These are phyloP conservation scores for Hydraecia micacea DNA, from an alignment of 2,888 invertebrate genomes.

Conservation along the genomic window DNA sequence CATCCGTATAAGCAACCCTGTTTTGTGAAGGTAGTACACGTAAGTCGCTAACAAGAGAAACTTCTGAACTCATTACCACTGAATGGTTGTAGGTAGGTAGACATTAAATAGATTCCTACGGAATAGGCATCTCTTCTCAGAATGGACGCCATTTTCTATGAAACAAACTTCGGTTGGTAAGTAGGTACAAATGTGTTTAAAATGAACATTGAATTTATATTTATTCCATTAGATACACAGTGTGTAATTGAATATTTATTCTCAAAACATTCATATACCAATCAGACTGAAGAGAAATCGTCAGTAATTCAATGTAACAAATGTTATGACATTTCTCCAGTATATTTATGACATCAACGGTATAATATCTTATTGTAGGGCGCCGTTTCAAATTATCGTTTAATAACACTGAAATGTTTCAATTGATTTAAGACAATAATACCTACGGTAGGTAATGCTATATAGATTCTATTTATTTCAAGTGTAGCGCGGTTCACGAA, in stretches of 20 bases:
- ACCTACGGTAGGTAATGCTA: conserved; percentile 56
- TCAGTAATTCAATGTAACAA: conserved; percentile 47
- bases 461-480: conserved; percentile 61
- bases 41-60: conserved; percentile 50
- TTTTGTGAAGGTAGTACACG: conserved; percentile 36
- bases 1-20: conserved; percentile 50
- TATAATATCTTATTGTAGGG: conserved; percentile 64
- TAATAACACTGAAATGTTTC: conserved; percentile 68
- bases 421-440: conserved; percentile 70
- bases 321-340: conserved; percentile 57
- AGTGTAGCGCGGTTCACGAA: conserved; percentile 64
- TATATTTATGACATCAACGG: conserved; percentile 61
- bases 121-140: conserved; percentile 15
- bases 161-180: conserved; percentile 16
- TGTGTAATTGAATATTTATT: conserved; percentile 47
- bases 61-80: conserved; percentile 58
- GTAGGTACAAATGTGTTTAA: conserved; percentile 32
- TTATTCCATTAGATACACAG: conserved; percentile 31
- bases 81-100: conserved; percentile 29
- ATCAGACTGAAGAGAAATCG: conserved; percentile 41
- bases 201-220: conserved; percentile 20
- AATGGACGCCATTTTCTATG: conserved; percentile 11
- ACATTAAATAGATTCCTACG: conserved; percentile 32
- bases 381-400: conserved; percentile 60
- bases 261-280: conserved; percentile 39